Conservation (phyloP, 2,797 vertebrate genomes). For the Sebastes kiyomatsui region DNA sequence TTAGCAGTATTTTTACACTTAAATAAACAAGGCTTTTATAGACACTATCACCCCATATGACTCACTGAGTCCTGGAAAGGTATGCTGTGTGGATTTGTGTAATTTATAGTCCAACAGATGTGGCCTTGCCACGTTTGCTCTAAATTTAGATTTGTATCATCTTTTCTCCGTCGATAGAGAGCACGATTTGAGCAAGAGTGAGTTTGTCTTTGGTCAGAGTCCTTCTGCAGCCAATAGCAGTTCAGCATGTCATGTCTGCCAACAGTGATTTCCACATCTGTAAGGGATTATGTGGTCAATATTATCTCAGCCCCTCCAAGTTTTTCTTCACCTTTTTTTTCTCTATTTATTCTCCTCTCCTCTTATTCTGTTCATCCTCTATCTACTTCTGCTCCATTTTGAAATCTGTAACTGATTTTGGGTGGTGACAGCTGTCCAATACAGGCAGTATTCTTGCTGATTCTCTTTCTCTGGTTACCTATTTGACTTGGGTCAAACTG, state of each 20-base stretch:
- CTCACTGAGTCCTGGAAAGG: constrained; percentile 5
- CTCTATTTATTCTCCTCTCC: constrained; percentile 17
- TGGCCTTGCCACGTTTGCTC: constrained; percentile 11
- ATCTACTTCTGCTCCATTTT: constrained; percentile 25
- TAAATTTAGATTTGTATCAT: constrained; percentile 42
- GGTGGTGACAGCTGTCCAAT: constrained; percentile 27
- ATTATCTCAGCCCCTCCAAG: constrained; percentile 57
- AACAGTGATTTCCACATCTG: constrained; percentile 67
- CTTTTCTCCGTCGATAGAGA: constrained; percentile 25
- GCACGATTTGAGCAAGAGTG: constrained; percentile 17
- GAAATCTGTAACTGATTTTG: constrained; percentile 40
- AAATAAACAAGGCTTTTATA: constrained; percentile 20
- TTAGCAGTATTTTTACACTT: constrained; percentile 27
- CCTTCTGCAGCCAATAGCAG: constrained; percentile 43
- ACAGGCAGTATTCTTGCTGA: not conserved
- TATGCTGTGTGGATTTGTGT: constrained; percentile 14
- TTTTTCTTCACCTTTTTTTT: constrained; percentile 53
- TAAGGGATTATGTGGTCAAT: constrained; percentile 68
- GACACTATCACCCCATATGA: not conserved
- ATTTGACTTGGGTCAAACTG: constrained; percentile 12
- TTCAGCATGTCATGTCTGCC: constrained; percentile 52
- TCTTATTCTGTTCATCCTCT: constrained; percentile 14
- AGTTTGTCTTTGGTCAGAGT: constrained; percentile 43
- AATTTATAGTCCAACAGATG: constrained; percentile 29
- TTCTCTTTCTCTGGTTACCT: constrained; percentile 15